These are phyloP conservation scores for Labeo calbasu DNA, from an alignment of 2,797 vertebrate genomes.

Conservation along the genomic window DNA sequence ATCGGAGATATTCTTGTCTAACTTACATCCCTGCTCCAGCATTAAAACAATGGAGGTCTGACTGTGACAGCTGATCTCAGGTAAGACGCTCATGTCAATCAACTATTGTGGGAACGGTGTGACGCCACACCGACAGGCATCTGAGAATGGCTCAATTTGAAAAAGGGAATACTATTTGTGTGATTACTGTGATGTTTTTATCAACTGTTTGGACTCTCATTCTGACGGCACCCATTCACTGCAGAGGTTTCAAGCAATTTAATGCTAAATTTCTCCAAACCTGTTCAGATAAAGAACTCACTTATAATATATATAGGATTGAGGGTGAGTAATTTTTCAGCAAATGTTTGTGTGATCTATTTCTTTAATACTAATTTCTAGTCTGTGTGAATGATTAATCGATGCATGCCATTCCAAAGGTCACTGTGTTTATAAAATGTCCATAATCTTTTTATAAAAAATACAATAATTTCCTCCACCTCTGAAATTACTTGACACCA, in stretches of 20 bases:
- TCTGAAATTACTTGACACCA: background rate
- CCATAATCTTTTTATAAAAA: background rate
- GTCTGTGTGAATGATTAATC: background rate
- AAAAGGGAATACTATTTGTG: background rate
- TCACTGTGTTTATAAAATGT: background rate
- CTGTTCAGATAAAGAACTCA: background rate
- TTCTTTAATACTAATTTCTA: background rate
- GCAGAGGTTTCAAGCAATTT: background rate
- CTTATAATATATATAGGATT: background rate
- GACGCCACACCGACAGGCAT: no score
- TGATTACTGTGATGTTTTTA: background rate
- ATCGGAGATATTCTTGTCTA: no score
- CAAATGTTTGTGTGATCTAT: background rate
- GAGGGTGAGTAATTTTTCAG: background rate
- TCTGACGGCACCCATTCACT: background rate
- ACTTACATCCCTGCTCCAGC: no score
- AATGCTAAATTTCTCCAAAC: background rate
- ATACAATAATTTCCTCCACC: background rate
- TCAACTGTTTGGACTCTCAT: background rate
- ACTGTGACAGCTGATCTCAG: no score
- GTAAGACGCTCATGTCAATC: no score
- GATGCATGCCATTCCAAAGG: background rate
- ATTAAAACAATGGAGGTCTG: no score
- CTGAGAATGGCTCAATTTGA: no score
- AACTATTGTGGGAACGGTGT: no score